Evolutionary conservation across 2,888 invertebrate species (phyloP).

Genomic region (Thumatha senex): DNA sequence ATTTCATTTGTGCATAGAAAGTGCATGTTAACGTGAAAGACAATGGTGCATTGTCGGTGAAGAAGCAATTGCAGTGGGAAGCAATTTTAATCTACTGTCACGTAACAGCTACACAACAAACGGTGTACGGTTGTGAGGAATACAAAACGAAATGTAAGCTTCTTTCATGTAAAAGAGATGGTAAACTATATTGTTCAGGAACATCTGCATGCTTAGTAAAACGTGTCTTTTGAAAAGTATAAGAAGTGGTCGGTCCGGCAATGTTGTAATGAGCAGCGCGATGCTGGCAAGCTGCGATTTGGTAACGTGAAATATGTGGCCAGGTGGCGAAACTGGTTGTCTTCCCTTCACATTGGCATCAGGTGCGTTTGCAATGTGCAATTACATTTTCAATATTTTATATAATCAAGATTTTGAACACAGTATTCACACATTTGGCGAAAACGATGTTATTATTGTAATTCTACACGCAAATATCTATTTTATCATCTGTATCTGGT

Average conservation of each 20-base stretch:
- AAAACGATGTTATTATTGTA: too few relatives aligned
- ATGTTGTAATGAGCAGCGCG: constrained; percentile 37
- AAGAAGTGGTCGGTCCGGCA: constrained; percentile 20
- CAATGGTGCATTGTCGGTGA: constrained; percentile 52
- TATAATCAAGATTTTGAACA: too few relatives aligned
- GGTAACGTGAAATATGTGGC: constrained; percentile 46
- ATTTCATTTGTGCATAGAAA: constrained; percentile 48
- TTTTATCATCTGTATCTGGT: not conserved
- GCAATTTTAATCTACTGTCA: constrained; percentile 49
- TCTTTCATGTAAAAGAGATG: constrained; percentile 44
- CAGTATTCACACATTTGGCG: too few relatives aligned
- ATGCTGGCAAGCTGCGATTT: constrained; percentile 40
- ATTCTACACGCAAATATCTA: not conserved
- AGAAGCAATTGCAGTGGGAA: constrained; percentile 45
- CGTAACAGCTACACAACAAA: constrained; percentile 48
- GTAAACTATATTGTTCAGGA: constrained; percentile 34
- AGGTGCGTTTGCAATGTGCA: constrained; percentile 53
- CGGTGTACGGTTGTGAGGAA: constrained; percentile 35
- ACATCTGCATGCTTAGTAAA: constrained; percentile 29
- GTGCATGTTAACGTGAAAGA: constrained; percentile 50
- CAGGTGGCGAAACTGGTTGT: constrained; percentile 74
- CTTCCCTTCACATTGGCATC: constrained; percentile 52
- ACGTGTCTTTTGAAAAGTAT: constrained; percentile 28
- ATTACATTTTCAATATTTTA: constrained; percentile 41
- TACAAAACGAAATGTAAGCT: constrained; percentile 49